Evolutionary conservation across 2,888 invertebrate genomes (phyloP), one percentile per base, ranked within the genome.

Genomic region (Notodonta dromedarius): DNA sequence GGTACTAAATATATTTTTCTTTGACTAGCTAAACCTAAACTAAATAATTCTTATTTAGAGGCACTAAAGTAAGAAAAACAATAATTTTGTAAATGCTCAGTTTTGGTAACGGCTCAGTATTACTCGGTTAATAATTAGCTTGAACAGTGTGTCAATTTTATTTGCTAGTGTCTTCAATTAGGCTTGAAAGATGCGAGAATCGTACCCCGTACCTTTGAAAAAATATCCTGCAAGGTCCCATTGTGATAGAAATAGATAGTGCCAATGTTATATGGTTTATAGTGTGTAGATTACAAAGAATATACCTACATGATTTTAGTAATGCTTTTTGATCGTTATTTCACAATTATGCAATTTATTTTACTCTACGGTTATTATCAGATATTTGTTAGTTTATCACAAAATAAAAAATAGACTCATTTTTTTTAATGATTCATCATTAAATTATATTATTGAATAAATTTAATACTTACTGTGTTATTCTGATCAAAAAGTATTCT

Each of bases 241-340:
- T 83, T 89, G 91, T 91, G 91, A 91, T 91, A 89, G 88, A 80
- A 66, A 83, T 87, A 91, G 87, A 79, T 89, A 89, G 92, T 91
- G 91, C 91, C 92, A 91, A 91, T 82, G 80, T 59, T 61, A 63
- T 73, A 68, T 72, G 67, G 58, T 63, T 58, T 58, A 58, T 62
- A 67, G 58, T 58, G 54, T 60, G 59, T 61, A 66, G 72, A 76
- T 75, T 71, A 65, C 63, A 70, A 46, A 46, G n/a, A 14, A 48
- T 14, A n/a, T 16, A 2, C 2, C 24, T 16, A 16, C 24, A 46
- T 46, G 13, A 46, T 46, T 46, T 50, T 9, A 50, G 16, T 32
- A 32, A 52, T 6, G 12, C 13, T 13, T 51, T 12, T 52, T 12
- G 52, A 32, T 52, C 52, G 13, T 32, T 32, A 52, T 52, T 52